Base-by-base conservation (phyloP, 2,113 vertebrate genomes). In the Nyctereutes procyonoides region DNA sequence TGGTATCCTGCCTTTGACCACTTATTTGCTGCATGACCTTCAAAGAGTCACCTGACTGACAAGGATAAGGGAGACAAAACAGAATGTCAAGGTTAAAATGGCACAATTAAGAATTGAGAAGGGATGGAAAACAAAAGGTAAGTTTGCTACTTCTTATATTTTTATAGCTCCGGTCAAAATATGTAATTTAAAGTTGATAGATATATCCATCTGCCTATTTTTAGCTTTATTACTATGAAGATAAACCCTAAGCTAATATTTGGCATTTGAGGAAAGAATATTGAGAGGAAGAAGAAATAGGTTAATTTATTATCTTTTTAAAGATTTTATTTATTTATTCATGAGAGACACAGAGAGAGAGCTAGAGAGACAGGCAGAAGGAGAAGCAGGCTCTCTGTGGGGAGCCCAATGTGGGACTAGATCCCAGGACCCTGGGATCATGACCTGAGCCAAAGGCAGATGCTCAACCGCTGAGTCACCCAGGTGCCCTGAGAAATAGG, bases 181-280 rank as follows among this genome's bases (percentile, higher is more conserved):
- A 30, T 14, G 16, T 60, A 90, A 86, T 82, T 90, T 86, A 90
- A 97, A 73, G 32, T 10, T 73, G 28, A 79, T 71, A 96, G 80
- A 67, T 84, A 55, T 16, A 92, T 28, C 9, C 19, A 93, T 38
- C 11, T 79, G 8, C 1, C 43, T 65, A 81, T 77, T 76, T 43
- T 84, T 88, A 71, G 3, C 81, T 73, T 88, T 67, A 74, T 79
- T 60, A 79, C 58, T 58, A 91, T n/a, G 79, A 93, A 93, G 26
- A 38, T 77, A 92, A 93, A 81, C 32, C 17, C 24, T 53, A 81
- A 96, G n/a, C 10, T 85, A 56, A 80, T 60, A 83, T 83, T 90
- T 19, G 65, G 30, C 83, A 62, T 63, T 82, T 0, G 24, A 65
- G 26, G 22, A 63, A 86, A 88, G 55, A 15, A 74, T 48, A 28